These are phyloP conservation scores for Ptilonorhynchus violaceus DNA, from an alignment of 2,113 vertebrate genomes.

Conservation along the genomic window DNA sequence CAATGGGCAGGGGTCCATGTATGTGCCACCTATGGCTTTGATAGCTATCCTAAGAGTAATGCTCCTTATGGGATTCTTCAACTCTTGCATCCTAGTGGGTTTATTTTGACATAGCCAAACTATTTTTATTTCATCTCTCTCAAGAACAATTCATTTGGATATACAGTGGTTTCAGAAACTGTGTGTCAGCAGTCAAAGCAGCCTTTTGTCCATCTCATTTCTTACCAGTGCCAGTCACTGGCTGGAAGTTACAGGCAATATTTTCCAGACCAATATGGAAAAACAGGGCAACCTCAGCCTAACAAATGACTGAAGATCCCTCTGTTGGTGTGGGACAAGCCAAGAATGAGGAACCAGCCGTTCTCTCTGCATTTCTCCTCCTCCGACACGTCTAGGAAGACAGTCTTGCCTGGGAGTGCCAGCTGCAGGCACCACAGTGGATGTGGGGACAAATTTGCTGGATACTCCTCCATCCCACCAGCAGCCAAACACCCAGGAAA, in stretches of 20 bases:
- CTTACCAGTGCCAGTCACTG: neutral
- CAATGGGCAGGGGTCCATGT: neutral
- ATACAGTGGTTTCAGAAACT: neutral
- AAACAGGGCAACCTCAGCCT: neutral
- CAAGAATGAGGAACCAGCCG: neutral
- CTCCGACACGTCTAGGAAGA: neutral
- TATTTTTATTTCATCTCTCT: neutral
- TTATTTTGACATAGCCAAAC: neutral
- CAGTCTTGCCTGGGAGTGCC: neutral
- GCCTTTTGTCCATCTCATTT: neutral
- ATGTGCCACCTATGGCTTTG: neutral
- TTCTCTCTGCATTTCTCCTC: neutral
- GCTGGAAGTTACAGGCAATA: neutral
- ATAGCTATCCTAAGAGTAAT: neutral
- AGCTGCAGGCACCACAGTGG: neutral
- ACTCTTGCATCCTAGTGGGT: neutral
- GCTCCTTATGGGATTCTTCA: neutral
- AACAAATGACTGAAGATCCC: neutral
- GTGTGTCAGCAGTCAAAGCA: neutral
- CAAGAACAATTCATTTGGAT: neutral
- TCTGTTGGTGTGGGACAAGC: neutral
- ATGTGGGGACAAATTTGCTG: rapidly evolving
- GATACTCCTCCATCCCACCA: neutral
- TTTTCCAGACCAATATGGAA: neutral
- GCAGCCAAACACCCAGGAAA: neutral